phyloP scores from a whole-genome alignment of 2,797 vertebrate genomes.

The Chrysocyon brachyurus region DNA sequence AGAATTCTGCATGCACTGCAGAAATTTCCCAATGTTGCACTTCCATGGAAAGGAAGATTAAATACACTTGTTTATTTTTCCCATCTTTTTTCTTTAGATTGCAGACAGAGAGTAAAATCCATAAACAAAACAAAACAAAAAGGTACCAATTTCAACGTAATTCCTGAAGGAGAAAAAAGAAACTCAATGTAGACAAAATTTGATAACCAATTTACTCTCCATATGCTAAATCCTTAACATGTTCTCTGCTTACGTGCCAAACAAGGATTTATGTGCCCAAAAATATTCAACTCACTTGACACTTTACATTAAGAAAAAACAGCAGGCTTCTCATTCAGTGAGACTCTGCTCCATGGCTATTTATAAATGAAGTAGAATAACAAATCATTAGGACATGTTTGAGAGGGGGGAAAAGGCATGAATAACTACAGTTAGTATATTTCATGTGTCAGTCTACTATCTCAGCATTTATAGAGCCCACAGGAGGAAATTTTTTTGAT shows the following conservation, averaged over 20 bases:
- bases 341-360: slow-evolving; percentile 71
- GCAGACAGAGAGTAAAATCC: not conserved
- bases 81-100: slow-evolving; percentile 23
- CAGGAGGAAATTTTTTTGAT: slow-evolving; percentile 60
- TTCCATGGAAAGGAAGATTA: not conserved
- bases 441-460: slow-evolving; percentile 75
- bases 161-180: slow-evolving; percentile 33
- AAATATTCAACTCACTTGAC: slow-evolving; percentile 70
- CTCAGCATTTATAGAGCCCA: slow-evolving; percentile 65
- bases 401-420: not conserved
- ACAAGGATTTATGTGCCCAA: slow-evolving; percentile 66
- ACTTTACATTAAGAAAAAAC: slow-evolving; percentile 67
- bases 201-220: slow-evolving; percentile 55
- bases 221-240: slow-evolving; percentile 36
- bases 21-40: not conserved
- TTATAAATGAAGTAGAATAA: slow-evolving; percentile 75
- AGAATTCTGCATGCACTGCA: not conserved
- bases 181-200: slow-evolving; percentile 24
- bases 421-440: slow-evolving; percentile 71
- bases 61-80: not conserved
- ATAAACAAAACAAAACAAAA: not conserved
- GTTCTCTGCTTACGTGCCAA: slow-evolving; percentile 51
- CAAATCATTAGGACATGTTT: slow-evolving; percentile 62
- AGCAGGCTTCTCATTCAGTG: slow-evolving; percentile 58
- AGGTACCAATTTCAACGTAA: not conserved